Evolutionary conservation across 2,888 invertebrate species (phyloP), one percentile per base, ranked within the genome.

Genomic region (Bembecia ichneumoniformis): DNA sequence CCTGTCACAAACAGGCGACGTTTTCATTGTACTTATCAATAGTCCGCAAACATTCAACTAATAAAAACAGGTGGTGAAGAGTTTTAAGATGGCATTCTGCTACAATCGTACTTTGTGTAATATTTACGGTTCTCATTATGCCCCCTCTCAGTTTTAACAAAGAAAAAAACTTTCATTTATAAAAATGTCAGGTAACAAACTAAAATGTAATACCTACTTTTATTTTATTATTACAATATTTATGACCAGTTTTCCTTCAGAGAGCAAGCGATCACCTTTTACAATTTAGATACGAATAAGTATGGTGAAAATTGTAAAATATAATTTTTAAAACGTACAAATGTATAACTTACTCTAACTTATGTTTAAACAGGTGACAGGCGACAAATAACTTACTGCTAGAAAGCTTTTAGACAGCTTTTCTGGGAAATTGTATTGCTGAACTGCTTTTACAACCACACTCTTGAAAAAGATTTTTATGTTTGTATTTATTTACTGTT

Each of bases 1-100:
- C 49, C 43, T 52, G 51, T 52, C 50, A 51, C 50, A 51, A 48
- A 52, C 48, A 35, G 35, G 16, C 17, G 35, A 15, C 15, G 16
- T 47, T 4, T 16, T 16, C 5, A 34, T 10, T 35, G 40, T 40
- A n/a, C 40, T 11, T 9, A 40, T 13, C 40, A n/a, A 40, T 40
- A 40, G 11, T 13, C n/a, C 40, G n/a, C 40, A 40, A 40, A 40
- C 40, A 40, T 40, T 40, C 40, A 11, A 13, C 40, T 40, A 40
- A 40, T 40, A 40, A n/a, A n/a, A 40, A 40, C 4, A n/a, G 40
- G 10, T 40, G 28, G 9, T 40, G 13, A 14, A 40, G 40, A 40
- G 13, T 40, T 13, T 40, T 40, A 3, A 40, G n/a, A 40, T 40
- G 2, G 5, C 2, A 10, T 40, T 40, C 14, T n/a, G 5, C 4